Evolutionary conservation across 2,797 vertebrate species (phyloP).

Genomic region (Rhynchotus rufescens): DNA sequence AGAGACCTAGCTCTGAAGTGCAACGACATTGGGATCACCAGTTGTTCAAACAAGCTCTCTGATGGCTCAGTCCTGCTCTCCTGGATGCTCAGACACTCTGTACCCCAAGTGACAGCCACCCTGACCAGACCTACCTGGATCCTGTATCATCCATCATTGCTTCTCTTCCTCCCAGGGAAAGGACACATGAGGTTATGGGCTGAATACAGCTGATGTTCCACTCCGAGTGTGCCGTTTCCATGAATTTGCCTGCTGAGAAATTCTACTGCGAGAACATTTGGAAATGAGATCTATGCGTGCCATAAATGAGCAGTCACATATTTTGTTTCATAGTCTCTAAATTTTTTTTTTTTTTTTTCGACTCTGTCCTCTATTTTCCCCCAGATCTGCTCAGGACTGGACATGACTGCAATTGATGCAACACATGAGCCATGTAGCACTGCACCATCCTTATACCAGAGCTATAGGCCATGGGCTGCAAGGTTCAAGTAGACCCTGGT

Average conservation of each 20-base stretch:
- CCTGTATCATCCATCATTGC: accelerated
- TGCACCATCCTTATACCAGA: accelerated
- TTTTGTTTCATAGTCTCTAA: background rate
- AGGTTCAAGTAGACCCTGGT: background rate
- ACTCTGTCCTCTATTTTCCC: background rate
- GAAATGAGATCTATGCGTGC: background rate
- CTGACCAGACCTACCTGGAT: background rate
- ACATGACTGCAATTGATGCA: background rate
- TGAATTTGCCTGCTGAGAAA: background rate
- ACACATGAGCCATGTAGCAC: background rate
- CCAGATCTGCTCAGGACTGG: background rate
- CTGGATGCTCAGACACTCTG: background rate
- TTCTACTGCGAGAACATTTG: background rate
- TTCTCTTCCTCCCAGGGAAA: background rate
- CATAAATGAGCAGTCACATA: background rate
- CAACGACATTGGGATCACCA: background rate
- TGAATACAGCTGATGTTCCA: background rate
- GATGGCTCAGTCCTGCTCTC: background rate
- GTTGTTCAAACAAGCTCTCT: background rate
- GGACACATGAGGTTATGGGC: accelerated
- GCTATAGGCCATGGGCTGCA: background rate
- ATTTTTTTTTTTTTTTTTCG: background rate
- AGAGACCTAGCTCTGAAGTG: background rate
- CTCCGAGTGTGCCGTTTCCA: accelerated
- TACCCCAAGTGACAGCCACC: background rate